Evolutionary conservation across 35 echinoderm and acorn worm species (phyloP).

Genomic region (Apostichopus japonicus): DNA sequence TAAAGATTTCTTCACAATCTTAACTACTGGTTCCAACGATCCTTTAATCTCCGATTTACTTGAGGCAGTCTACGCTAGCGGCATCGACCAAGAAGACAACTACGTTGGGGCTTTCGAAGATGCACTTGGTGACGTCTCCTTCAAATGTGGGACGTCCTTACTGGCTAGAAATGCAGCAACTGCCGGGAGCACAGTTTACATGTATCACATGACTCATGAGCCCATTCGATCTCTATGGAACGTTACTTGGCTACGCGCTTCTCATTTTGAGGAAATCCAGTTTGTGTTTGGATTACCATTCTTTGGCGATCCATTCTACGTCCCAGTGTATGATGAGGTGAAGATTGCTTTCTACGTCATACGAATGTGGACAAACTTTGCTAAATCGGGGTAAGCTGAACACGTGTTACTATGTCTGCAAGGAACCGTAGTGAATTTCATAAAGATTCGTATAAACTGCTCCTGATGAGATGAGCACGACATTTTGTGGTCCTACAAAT

Average conservation of each 20-base stretch:
- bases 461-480: neutral
- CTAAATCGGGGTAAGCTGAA: slow-evolving; percentile 63
- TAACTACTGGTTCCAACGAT: neutral
- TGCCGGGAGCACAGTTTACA: slow-evolving; percentile 59
- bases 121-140: slow-evolving; percentile 47
- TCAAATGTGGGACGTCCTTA: slow-evolving; percentile 53
- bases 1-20: neutral
- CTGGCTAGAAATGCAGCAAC: slow-evolving; percentile 1
- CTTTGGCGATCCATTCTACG: slow-evolving; percentile 9
- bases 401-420: too few relatives aligned
- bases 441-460: too few relatives aligned
- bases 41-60: slow-evolving; percentile 1
- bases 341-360: slow-evolving; percentile 61
- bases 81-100: neutral
- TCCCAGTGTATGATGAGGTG: slow-evolving; percentile 45
- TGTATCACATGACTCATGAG: slow-evolving; percentile 77
- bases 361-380: slow-evolving; percentile 70
- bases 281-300: slow-evolving; percentile 76
- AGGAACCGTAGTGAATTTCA: too few relatives aligned
- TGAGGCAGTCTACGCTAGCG: neutral
- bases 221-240: slow-evolving; percentile 60
- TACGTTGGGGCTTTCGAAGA: slow-evolving; percentile 10
- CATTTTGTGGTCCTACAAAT: too few relatives aligned
- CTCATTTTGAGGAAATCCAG: slow-evolving; percentile 65
- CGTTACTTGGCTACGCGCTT: slow-evolving; percentile 45